These are phyloP conservation scores for Phrynocephalus guinanensis DNA, from an alignment of 2,797 vertebrate genomes.

Conservation along the genomic window DNA sequence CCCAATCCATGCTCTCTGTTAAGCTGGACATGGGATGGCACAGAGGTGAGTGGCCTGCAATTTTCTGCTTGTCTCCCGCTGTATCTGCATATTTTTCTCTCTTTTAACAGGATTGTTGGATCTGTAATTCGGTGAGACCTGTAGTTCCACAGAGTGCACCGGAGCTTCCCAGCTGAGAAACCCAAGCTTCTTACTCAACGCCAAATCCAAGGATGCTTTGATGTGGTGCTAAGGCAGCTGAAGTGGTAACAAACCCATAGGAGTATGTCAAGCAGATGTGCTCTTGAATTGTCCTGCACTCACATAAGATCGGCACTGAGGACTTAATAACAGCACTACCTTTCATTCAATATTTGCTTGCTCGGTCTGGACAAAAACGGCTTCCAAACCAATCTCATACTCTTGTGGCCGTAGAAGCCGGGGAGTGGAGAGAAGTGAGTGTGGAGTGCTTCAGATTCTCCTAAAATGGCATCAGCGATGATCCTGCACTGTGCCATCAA, in stretches of 20 bases:
- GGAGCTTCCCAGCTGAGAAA: no score
- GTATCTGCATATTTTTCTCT: no score
- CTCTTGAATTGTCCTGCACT: background rate
- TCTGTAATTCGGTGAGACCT: no score
- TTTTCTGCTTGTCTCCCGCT: background rate
- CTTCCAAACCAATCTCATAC: background rate
- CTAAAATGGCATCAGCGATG: background rate
- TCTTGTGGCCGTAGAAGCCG: background rate
- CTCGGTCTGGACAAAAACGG: background rate
- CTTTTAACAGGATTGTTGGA: no score
- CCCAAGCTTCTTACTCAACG: no score
- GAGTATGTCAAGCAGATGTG: no score
- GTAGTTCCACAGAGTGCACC: no score
- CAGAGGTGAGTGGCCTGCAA: background rate
- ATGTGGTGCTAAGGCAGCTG: no score
- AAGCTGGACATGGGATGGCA: background rate
- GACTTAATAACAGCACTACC: background rate
- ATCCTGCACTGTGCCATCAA: conserved; percentile 3
- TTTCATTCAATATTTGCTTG: background rate
- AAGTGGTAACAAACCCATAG: no score
- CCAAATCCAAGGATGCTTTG: no score
- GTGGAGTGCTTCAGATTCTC: background rate
- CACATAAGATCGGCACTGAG: background rate
- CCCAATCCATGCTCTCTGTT: no score
- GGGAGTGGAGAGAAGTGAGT: no score